These are phyloP conservation scores for Parnassius orleans DNA, from an alignment of 2,888 invertebrate genomes.

Conservation along the genomic window DNA sequence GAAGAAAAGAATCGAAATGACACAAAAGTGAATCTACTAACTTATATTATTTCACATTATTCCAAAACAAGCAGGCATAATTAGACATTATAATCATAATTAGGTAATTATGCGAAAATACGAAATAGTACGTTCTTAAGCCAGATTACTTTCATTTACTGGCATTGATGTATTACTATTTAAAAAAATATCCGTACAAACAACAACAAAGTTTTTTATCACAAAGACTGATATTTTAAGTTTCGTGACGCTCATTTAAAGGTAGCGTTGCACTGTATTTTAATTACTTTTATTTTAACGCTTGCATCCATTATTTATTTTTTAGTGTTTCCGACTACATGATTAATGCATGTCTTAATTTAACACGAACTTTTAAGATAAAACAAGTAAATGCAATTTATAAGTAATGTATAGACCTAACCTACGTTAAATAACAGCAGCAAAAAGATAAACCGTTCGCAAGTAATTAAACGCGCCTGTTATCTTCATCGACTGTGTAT, in stretches of 20 bases:
- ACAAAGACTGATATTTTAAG: too few species aligned
- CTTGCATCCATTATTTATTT: not conserved
- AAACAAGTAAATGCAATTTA: not conserved
- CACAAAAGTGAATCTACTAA: too few species aligned
- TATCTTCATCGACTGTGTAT: constrained; percentile 7
- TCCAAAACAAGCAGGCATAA: too few species aligned
- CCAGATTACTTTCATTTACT: too few species aligned
- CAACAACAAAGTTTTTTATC: too few species aligned
- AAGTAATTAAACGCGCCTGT: constrained; percentile 17
- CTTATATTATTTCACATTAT: too few species aligned
- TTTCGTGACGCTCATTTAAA: not conserved
- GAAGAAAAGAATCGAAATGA: too few species aligned
- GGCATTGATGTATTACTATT: too few species aligned
- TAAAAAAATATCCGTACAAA: too few species aligned
- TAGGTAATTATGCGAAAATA: too few species aligned
- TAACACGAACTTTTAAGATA: constrained; percentile 4
- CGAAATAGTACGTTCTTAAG: too few species aligned
- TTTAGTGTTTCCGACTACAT: constrained; percentile 1
- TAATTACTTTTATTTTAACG: not conserved
- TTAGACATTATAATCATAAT: too few species aligned
- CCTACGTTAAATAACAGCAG: not conserved
- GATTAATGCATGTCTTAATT: constrained; percentile 11
- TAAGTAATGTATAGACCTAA: constrained; percentile 2
- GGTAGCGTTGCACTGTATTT: not conserved
- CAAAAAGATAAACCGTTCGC: constrained; percentile 12